Evolutionary conservation across 2,888 invertebrate genomes (phyloP), one percentile per base, ranked within the genome.

Genomic region (Drosophila leonis): DNA sequence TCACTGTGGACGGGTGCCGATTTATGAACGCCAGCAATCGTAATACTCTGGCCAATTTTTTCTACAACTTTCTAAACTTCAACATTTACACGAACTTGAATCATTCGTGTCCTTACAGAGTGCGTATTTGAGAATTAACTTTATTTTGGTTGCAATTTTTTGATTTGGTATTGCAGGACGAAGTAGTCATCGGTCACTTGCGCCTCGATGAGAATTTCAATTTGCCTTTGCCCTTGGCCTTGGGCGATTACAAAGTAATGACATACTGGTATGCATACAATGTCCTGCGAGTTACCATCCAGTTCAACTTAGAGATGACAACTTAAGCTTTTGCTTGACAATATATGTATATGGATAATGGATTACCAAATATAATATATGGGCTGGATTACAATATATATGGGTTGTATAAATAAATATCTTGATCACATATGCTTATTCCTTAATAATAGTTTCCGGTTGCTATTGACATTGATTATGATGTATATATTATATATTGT

Each of bases 91-190:
- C 55, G 4, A 63, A 63, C 12, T 13, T 63, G 35, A 63, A 63
- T 55, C 62, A 63, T 37, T 29, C 62, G 18, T 63, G 62, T 37
- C 55, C 62, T 4, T 63, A 2, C 20, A 18, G 20, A 12, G 62
- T 63, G 13, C 29, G 55, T 41, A 18, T 27, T 10, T 20, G 8
- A n/a, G 2, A 46, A 27, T n/a, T 0, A 6, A 2, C 1, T 5
- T 7, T 8, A 4, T 13, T 3, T 13, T 27, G 4, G 1, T 13
- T 18, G 6, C 9, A 4, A 15, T 18, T 29, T 8, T 29, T 8
- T 0, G 0, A 29, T 15, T 4, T 10, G 4, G n/a, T 46, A 46
- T 46, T 49, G 20, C 49, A 60, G 60, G 49, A 31, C 6, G 39
- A 29, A 27, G 0, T 60, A 0, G 15, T 49, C 15, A 2, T 49